Percentiles rank a stretch among this genome's conserved stretches.
Evolutionary conservation across 2,113 vertebrate genomes (phyloP).

Genomic region (Gnathochromis pfefferi): DNA sequence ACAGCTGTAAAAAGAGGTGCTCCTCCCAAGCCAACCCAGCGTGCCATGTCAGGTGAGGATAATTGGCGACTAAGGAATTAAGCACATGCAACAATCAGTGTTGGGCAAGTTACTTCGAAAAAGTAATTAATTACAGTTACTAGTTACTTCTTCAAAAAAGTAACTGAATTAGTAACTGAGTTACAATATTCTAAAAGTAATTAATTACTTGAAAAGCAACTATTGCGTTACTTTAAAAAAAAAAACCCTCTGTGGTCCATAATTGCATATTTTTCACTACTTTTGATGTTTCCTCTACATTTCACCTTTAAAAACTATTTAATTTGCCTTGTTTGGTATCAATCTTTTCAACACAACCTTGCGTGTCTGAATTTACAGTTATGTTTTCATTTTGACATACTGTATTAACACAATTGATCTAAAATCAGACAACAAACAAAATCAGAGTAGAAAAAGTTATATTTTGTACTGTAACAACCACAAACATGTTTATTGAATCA

Average conservation of each 20-base stretch:
- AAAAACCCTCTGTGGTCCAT: accelerated
- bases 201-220: neutral
- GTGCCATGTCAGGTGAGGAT: neutral
- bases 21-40: neutral
- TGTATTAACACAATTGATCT: neutral
- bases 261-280: neutral
- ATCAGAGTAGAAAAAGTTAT: neutral
- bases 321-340: neutral
- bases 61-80: neutral
- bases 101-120: neutral
- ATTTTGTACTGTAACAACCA: neutral
- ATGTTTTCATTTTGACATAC: neutral
- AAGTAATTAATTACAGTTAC: neutral
- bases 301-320: neutral
- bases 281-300: neutral
- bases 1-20: neutral
- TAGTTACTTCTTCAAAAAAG: neutral
- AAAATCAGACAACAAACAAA: neutral
- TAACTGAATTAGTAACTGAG: neutral
- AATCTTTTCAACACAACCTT: neutral
- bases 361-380: neutral
- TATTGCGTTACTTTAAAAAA: neutral
- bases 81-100: neutral
- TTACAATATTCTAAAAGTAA: neutral
- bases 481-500: neutral